Percentiles rank a stretch among this genome's conserved stretches.
Evolutionary conservation across 2,888 invertebrate species (phyloP).

Genomic region (Sinohyriopsis cumingii): DNA sequence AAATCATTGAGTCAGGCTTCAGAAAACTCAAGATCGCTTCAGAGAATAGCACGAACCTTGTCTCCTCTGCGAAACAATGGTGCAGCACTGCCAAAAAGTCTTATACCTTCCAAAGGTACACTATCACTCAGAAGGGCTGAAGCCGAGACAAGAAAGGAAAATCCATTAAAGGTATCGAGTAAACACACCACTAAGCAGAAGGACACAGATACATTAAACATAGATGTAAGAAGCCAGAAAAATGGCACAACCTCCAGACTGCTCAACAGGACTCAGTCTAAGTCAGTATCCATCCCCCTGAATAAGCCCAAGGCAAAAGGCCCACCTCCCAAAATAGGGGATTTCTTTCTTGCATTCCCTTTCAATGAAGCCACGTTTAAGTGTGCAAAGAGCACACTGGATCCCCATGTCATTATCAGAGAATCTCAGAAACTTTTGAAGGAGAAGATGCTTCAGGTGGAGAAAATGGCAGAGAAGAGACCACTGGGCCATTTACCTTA

Average conservation of each 20-base stretch:
- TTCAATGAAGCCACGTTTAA: conserved; percentile 68
- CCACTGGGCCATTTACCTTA: conserved; percentile 35
- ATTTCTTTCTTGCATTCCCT: conserved; percentile 86
- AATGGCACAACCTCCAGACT: conserved; percentile 12
- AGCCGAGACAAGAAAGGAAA: too few relatives aligned
- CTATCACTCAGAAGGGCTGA: too few relatives aligned
- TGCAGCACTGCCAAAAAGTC: too few relatives aligned
- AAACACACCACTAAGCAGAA: too few relatives aligned
- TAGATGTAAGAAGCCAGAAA: not conserved
- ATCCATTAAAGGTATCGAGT: too few relatives aligned
- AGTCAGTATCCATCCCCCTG: conserved; percentile 18
- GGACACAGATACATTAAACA: too few relatives aligned
- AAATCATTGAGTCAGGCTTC: conserved; percentile 39
- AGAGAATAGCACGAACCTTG: conserved; percentile 29
- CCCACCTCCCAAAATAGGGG: conserved; percentile 76
- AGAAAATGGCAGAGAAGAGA: conserved; percentile 32
- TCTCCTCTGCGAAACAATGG: conserved; percentile 13
- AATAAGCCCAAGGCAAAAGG: conserved; percentile 32
- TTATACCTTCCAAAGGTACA: too few relatives aligned
- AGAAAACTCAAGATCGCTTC: conserved; percentile 41
- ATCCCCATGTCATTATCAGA: conserved; percentile 55
- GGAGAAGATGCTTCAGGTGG: conserved; percentile 39
- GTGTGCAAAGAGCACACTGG: conserved; percentile 46
- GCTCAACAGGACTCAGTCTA: conserved; percentile 11
- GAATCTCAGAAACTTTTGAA: conserved; percentile 57